These are phyloP conservation scores for Pollimyrus isidori DNA, from an alignment of 2,113 vertebrate species.

Conservation along the genomic window DNA sequence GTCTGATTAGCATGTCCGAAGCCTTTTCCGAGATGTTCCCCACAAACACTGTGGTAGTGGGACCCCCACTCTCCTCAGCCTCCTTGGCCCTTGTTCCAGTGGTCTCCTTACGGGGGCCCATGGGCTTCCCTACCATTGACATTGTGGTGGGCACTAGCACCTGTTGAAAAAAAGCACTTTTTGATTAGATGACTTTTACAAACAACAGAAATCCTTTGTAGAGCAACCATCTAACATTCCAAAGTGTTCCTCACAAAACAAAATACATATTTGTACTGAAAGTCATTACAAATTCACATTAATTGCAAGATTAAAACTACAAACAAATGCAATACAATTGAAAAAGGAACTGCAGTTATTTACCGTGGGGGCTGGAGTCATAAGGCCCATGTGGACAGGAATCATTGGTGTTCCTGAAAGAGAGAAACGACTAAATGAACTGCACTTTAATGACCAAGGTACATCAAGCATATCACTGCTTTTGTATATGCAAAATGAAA, in stretches of 20 bases:
- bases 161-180: constrained; percentile 42
- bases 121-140: constrained; percentile 85
- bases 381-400: constrained; percentile 95
- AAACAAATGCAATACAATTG: neutral
- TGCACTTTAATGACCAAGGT: no score
- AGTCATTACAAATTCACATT: neutral
- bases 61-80: constrained; percentile 79
- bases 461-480: neutral
- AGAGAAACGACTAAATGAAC: neutral
- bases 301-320: neutral
- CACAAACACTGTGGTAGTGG: constrained; percentile 96
- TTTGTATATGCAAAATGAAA: neutral
- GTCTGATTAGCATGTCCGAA: constrained; percentile 96
- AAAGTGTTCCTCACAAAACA: neutral
- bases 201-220: neutral
- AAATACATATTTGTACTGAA: neutral
- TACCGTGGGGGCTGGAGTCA: constrained; percentile 82
- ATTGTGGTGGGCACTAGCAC: constrained; percentile 81
- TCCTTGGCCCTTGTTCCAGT: constrained; percentile 71
- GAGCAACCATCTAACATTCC: neutral
- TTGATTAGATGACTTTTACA: neutral
- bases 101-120: constrained; percentile 75
- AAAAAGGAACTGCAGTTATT: constrained; percentile 36
- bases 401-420: constrained; percentile 86
- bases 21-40: constrained; percentile 98